phyloP scores from a whole-genome alignment of 92 coral and sea anemone species.

The Meandrina meandrites region DNA sequence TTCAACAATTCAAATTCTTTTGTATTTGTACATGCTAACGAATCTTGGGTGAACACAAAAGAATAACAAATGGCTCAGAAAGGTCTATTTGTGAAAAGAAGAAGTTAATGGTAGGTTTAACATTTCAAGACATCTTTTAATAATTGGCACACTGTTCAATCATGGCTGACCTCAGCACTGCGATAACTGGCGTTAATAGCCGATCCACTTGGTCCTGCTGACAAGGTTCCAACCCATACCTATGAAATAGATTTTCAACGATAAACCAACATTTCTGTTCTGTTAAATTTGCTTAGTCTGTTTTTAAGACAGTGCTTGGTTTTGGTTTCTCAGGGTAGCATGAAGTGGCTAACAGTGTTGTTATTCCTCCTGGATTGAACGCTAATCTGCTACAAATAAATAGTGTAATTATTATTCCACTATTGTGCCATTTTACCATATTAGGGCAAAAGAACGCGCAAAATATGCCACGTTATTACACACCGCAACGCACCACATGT shows the following conservation, averaged over 20 bases:
- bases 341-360: not conserved
- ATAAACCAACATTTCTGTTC: not conserved
- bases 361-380: no score
- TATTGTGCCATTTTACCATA: no score
- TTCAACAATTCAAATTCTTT: no score
- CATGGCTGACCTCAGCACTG: conserved; percentile 72
- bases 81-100: no score
- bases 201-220: conserved; percentile 84
- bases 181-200: conserved; percentile 84
- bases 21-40: no score
- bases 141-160: not conserved
- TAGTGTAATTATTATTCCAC: no score
- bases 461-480: no score
- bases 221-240: conserved; percentile 96
- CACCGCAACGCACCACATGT: no score
- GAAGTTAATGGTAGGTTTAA: no score
- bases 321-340: not conserved
- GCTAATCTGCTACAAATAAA: no score
- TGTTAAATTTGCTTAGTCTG: not conserved
- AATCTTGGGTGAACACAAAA: not conserved
- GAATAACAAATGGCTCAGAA: not conserved
- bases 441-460: no score
- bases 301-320: not conserved
- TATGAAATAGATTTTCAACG: not conserved
- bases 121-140: no score